Base-by-base conservation (phyloP, 2,113 vertebrate genomes). In the Anhinga anhinga region DNA sequence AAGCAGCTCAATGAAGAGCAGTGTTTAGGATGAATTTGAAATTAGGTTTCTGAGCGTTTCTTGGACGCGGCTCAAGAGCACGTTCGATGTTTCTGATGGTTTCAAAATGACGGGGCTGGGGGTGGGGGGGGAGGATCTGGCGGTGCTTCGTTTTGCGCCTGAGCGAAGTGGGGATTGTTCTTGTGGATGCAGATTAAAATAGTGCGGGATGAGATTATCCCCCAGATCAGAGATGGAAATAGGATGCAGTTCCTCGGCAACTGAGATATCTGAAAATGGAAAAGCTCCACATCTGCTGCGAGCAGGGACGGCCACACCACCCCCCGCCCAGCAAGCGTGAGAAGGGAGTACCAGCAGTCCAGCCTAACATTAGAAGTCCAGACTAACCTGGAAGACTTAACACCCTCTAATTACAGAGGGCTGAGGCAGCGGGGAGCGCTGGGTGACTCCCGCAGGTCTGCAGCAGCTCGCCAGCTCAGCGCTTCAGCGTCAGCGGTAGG, bases 261-360 rank as follows among this genome's bases (percentile, higher is more conserved):
- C 82, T 38, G 81, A 66, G 53, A 11, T 15, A 13, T 15, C 82
- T 50, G 63, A 32, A n/a, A 55, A 55, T 47, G 82, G 70, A 29
- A 29, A 58, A 71, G 49, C 56, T 52, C 47, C 58, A 29, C 81
- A 40, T 82, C 86, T 78, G 74, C 47, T 30, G 55, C 3, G 2
- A 34, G 63, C 83, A 22, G 38, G 29, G 52, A 4, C 44, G 20
- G 34, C 19, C 58, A 36, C 16, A 47, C 45, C 45, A 10, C 18
- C 32, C 15, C 29, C 11, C 13, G 22, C 50, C 45, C 34, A 8
- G 40, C 13, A 10, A 12, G 50, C 3, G 0, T 3, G 2, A 15
- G 47, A 2, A 21, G 50, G 56, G 69, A 47, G 20, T 15, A 15
- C 27, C 15, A 6, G n/a, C 12, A 73, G 40, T 29, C 50, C 65